Evolutionary conservation across 2,797 vertebrate genomes (phyloP).

Genomic region (Anolis apletophallus): DNA sequence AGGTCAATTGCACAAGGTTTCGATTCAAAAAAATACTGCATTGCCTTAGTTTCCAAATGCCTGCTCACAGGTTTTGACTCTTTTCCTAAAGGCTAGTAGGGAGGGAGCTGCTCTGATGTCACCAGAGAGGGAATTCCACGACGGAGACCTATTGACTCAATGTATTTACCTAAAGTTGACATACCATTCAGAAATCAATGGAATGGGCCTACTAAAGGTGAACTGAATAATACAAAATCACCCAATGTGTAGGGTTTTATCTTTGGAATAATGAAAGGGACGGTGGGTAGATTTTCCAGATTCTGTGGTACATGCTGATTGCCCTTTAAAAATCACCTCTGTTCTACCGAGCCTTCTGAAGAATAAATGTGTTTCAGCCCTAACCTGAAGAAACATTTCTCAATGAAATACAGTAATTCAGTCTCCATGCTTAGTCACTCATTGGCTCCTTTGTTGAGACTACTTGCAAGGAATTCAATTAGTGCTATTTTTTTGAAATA

Average conservation of each 20-base stretch:
- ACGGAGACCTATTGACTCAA: too few species aligned
- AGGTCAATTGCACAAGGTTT: too few species aligned
- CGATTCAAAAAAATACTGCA: too few species aligned
- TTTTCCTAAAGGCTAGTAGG: too few species aligned
- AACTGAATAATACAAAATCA: too few species aligned
- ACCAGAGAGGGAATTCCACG: too few species aligned
- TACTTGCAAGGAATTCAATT: conserved; percentile 68
- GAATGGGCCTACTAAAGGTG: too few species aligned
- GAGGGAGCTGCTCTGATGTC: too few species aligned
- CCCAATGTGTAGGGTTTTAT: neutral
- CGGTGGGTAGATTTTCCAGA: neutral
- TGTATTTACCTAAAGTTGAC: too few species aligned
- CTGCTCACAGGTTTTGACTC: too few species aligned
- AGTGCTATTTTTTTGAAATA: conserved; percentile 63
- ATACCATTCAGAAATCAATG: too few species aligned
- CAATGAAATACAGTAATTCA: conserved; percentile 51
- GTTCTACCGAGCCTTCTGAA: neutral
- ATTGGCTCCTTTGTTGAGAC: conserved; percentile 71
- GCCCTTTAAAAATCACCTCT: neutral
- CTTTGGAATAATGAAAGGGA: neutral
- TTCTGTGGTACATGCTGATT: neutral
- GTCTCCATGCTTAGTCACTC: conserved; percentile 40
- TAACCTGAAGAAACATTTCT: conserved; percentile 23
- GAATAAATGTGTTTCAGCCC: accelerated
- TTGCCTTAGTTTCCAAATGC: too few species aligned